phyloP scores from a whole-genome alignment of 2,113 vertebrate species.

The Tachysurus vachellii region DNA sequence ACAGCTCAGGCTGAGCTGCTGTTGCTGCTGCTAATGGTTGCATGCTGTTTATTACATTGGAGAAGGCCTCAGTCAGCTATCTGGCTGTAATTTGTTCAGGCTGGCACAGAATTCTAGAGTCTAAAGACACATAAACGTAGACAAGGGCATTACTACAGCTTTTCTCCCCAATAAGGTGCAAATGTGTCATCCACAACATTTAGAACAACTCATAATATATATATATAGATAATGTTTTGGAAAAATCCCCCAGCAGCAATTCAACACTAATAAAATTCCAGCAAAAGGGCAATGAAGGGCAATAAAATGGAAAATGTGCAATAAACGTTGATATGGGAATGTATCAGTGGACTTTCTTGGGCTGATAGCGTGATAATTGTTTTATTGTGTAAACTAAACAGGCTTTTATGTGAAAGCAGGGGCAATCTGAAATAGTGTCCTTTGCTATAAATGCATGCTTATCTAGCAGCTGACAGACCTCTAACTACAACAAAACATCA shows the following conservation, averaged over 20 bases:
- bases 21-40: conserved; percentile 33
- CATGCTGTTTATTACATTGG: conserved; percentile 54
- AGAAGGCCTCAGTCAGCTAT: conserved; percentile 39
- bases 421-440: neutral
- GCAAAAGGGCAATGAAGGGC: neutral
- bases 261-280: neutral
- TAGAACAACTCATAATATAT: conserved; percentile 31
- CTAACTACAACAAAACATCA: conserved; percentile 1
- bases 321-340: conserved; percentile 20
- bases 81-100: conserved; percentile 56
- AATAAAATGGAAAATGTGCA: neutral
- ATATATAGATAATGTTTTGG: conserved; percentile 35
- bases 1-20: neutral
- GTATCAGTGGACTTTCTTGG: neutral
- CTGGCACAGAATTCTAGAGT: conserved; percentile 47
- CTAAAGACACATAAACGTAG: conserved; percentile 52
- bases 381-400: neutral
- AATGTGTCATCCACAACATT: conserved; percentile 13
- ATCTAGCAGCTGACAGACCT: neutral
- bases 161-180: conserved; percentile 14
- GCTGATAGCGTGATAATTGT: conserved; percentile 9
- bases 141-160: neutral
- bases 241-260: neutral
- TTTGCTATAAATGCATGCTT: neutral
- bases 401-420: neutral